phyloP scores from a whole-genome alignment of 2,888 invertebrate genomes.

The Matsumyia berberina region DNA sequence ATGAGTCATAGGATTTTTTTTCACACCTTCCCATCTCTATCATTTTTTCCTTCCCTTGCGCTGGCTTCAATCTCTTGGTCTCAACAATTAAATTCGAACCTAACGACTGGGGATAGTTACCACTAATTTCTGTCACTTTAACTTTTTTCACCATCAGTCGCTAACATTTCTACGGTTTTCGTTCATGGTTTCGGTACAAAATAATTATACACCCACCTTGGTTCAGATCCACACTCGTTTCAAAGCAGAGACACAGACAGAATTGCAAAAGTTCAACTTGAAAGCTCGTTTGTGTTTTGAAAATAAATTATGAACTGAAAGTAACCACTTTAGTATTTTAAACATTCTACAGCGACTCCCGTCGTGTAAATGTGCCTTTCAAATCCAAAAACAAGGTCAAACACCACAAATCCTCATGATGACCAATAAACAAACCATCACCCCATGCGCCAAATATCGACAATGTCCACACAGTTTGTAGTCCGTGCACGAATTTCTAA shows the following conservation, averaged over 20 bases:
- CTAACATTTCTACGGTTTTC: slow-evolving; percentile 8
- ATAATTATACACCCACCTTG: neutral
- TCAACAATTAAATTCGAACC: too few relatives aligned
- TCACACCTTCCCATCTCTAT: too few relatives aligned
- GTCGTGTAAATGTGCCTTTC: too few relatives aligned
- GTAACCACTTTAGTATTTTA: neutral
- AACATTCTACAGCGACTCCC: neutral
- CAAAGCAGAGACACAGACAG: neutral
- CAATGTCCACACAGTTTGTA: neutral
- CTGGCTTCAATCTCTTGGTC: too few relatives aligned
- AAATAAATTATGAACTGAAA: neutral
- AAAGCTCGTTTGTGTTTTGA: slow-evolving; percentile 5
- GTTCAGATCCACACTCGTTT: neutral
- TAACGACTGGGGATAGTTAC: too few relatives aligned
- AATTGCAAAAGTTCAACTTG: neutral
- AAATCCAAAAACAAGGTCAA: neutral
- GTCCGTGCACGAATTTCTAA: slow-evolving; percentile 10
- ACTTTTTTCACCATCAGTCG: neutral
- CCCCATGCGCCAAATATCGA: neutral
- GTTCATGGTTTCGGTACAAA: neutral
- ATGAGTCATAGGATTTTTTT: too few relatives aligned
- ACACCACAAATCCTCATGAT: neutral
- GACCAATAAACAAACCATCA: slow-evolving; percentile 2
- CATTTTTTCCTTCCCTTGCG: too few relatives aligned
- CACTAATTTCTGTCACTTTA: too few relatives aligned